Conservation (phyloP, 2,888 invertebrate species). For the Luperina nickerlii region DNA sequence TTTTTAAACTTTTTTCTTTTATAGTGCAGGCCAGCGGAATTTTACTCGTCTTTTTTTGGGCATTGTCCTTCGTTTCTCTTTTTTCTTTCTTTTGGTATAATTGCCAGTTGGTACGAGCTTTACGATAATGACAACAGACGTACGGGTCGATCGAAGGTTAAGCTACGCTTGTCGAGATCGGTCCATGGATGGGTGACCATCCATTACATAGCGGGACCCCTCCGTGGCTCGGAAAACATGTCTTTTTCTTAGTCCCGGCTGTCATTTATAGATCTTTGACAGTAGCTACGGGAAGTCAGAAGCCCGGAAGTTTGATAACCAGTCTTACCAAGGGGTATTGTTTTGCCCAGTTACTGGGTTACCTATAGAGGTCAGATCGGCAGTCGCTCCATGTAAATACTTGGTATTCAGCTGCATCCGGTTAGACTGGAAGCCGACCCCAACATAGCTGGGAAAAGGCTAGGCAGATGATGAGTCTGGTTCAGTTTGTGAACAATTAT, state of each 20-base stretch:
- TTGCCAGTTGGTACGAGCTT: not conserved
- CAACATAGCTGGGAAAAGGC: not conserved
- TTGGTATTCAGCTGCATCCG: too few species aligned
- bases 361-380: not conserved
- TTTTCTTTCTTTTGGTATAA: not conserved
- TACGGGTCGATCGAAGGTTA: not conserved
- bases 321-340: not conserved
- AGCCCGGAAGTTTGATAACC: not conserved
- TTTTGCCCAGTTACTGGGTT: not conserved
- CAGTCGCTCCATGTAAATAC: too few species aligned
- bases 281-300: not conserved
- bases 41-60: constrained; percentile 13
- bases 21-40: not conserved
- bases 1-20: not conserved
- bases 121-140: not conserved
- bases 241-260: not conserved
- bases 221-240: not conserved
- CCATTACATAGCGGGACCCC: not conserved
- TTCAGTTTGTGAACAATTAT: not conserved
- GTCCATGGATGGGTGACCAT: not conserved
- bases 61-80: not conserved
- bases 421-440: not conserved
- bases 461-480: not conserved
- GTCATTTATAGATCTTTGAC: not conserved
- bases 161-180: not conserved